Base-by-base conservation (phyloP, 2,888 invertebrate genomes). In the Sceliomorpha sp. region DNA sequence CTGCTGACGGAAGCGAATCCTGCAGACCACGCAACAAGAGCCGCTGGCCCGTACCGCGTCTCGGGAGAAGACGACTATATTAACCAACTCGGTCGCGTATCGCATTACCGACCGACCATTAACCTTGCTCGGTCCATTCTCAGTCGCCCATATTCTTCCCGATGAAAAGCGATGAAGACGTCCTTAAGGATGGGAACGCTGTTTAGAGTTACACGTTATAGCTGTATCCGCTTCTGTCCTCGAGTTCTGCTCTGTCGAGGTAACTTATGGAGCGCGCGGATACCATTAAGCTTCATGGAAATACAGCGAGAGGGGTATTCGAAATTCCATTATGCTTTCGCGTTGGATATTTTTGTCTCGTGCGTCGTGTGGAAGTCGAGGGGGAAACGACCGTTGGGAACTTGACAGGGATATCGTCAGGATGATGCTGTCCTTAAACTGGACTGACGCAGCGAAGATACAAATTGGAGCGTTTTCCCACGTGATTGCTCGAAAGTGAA, bases 161-260 rank as follows among this genome's bases (percentile, higher is more conserved):
- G 71, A 68, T 63, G 71, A 63, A 64, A 71, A 71, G 44, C 63
- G 71, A 71, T 68, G 67, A 68, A 67, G 71, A 71, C 71, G 47
- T 62, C 51, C 50, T 42, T 36, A 31, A 48, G 62, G 51, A 68
- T 40, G 51, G 50, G 36, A 62, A 51, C 42, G 56, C 36, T 68
- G 62, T 56, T 68, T 62, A 51, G 56, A 60, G 60, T 68, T 68
- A 62, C 62, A 58, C 32, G 58, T 31, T 56, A 62, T 68, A 62
- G 51, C 31, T 20, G 45, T 12, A 20, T 39, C 56, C 56, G 50
- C 50, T 62, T 68, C 68, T 68, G 51, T 58, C 47, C 58, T 51
- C 51, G 13, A 47, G 50, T 62, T 58, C 44, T 62, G 55, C 32
- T 34, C 50, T 48, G 62, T 55, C 56, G 44, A 50, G 60, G 45